phyloP scores from a whole-genome alignment of 2,888 invertebrate species.

The Cosmia trapezina region DNA sequence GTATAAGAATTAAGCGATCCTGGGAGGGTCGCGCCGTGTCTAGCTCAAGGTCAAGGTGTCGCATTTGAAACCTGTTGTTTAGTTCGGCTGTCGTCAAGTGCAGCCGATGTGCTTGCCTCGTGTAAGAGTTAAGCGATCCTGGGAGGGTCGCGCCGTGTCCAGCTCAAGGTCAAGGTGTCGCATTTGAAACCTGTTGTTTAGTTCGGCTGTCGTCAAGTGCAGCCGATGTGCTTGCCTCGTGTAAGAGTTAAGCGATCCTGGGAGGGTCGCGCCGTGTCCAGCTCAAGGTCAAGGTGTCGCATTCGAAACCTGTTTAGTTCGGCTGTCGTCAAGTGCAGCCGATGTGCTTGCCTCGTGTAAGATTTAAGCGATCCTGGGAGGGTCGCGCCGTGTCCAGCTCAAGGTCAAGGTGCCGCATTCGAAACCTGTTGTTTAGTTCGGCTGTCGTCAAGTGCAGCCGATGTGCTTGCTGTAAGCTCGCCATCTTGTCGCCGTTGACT shows the following conservation, averaged over 20 bases:
- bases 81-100: slow-evolving; percentile 46
- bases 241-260: not conserved
- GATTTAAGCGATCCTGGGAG: slow-evolving; percentile 18
- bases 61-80: not conserved
- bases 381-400: slow-evolving; percentile 31
- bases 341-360: no score
- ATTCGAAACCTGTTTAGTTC: no score
- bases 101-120: slow-evolving; percentile 13
- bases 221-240: slow-evolving; percentile 7
- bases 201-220: slow-evolving; percentile 47
- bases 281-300: no score
- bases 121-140: slow-evolving; percentile 26
- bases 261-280: no score
- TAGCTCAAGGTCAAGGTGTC: slow-evolving; percentile 51
- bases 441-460: slow-evolving; percentile 50
- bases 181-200: not conserved
- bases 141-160: slow-evolving; percentile 24
- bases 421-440: not conserved
- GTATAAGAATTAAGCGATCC: slow-evolving; percentile 20
- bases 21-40: slow-evolving; percentile 22
- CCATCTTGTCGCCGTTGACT: slow-evolving; percentile 46
- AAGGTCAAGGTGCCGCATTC: slow-evolving; percentile 47
- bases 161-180: slow-evolving; percentile 50
- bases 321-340: no score
- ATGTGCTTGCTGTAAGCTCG: slow-evolving; percentile 17